Base-by-base conservation (phyloP, 2,888 invertebrate genomes). In the Dicyrtoma fusca region DNA sequence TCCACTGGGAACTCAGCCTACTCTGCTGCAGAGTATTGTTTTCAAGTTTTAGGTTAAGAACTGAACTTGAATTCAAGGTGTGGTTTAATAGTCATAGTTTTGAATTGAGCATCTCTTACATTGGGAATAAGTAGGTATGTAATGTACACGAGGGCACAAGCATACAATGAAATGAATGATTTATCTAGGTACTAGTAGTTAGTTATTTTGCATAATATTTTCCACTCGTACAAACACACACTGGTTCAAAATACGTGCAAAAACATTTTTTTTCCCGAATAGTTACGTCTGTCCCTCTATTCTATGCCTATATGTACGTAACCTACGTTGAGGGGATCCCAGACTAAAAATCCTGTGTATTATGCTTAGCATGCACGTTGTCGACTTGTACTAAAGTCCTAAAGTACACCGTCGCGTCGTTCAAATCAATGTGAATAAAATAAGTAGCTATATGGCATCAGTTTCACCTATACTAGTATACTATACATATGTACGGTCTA, bases 361-460 rank as follows among this genome's bases (percentile, higher is more conserved):
- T n/a, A n/a, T n/a, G n/a, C n/a, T n/a, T n/a, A n/a, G n/a, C n/a
- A n/a, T n/a, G n/a, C n/a, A n/a, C n/a, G n/a, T n/a, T n/a, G n/a
- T n/a, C n/a, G n/a, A n/a, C n/a, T n/a, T n/a, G n/a, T n/a, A n/a
- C n/a, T n/a, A n/a, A n/a, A n/a, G n/a, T n/a, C n/a, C n/a, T n/a
- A n/a, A n/a, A n/a, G n/a, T n/a, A n/a, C n/a, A n/a, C n/a, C n/a
- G n/a, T n/a, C n/a, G n/a, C n/a, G n/a, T n/a, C n/a, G n/a, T n/a
- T n/a, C n/a, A n/a, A n/a, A 74, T 74, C 70, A 70, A 66, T 73
- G 71, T 74, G 74, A 72, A 68, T 72, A 72, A 76, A 72, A 71
- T 69, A 45, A 49, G 47, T 44, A 44, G 8, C 45, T 44, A 44
- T n/a, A n/a, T n/a, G n/a, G n/a, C n/a, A n/a, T n/a, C n/a, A n/a